Evolutionary conservation across 1,140 invertebrate genomes (phyloP), one percentile per base, ranked within the genome.

Genomic region (Drosophila pruinosa): DNA sequence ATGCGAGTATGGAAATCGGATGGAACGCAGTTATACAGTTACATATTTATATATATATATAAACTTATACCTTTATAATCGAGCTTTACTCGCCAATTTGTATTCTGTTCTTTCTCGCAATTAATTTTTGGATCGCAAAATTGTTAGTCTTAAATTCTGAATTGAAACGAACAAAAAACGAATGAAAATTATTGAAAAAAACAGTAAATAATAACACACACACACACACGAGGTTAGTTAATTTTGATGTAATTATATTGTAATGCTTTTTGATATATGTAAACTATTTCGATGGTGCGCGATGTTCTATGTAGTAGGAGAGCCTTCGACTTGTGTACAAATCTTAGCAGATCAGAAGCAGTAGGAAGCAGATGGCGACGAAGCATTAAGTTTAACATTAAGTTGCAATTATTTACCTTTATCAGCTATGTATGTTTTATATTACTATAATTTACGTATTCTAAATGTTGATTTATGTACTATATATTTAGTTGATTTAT

Each of bases 61-160:
- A 57, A 34, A 39, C 31, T 36, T 48, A 41, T 57, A 57, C 22
- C 28, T 56, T 67, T 69, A 43, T 61, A 63, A 34, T 57, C 39
- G 69, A 76, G 56, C 54, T 67, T 63, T 68, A 67, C 43, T 65
- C 38, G 28, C 59, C 36, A 63, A 61, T 76, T 74, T 56, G 21
- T 57, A 69, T 52, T 58, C n/a, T 53, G 69, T 68, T 78, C 19
- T 59, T 59, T 73, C 45, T 17, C 31, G 36, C 28, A 56, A 41
- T 61, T 57, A 36, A 36, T 19, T 36, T 61, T 68, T 52, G 38
- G 34, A 63, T 6, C 61, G 10, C 81, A 57, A 85, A 85, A 85
- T 85, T 86, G 39, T 26, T 52, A 77, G 80, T 85, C 41, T 24
- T 78, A 71, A 59, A 61, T 71, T 75, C n/a, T 39, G 14, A 65